Percentiles rank a stretch among this genome's conserved stretches.
These are phyloP conservation scores for Conistra vaccinii DNA, from an alignment of 2,888 invertebrate species.

Conservation along the genomic window DNA sequence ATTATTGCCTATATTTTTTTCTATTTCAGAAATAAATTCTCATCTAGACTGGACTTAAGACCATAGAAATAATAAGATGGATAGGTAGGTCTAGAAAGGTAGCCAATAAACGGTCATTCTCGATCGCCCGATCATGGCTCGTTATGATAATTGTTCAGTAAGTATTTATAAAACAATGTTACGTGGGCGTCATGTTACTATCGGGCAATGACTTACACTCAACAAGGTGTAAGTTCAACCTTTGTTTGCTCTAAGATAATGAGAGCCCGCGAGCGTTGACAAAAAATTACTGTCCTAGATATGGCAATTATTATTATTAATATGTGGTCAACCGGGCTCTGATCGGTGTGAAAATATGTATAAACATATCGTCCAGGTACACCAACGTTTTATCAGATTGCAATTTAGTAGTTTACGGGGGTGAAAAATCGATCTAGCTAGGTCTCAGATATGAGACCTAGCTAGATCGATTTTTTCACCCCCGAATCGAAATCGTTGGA, in stretches of 20 bases:
- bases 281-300: slow-evolving; percentile 38
- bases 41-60: background rate
- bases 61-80: background rate
- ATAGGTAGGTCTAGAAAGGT: background rate
- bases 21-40: too few relatives aligned
- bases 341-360: too few relatives aligned
- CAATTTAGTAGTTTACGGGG: too few relatives aligned
- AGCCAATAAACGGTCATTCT: slow-evolving; percentile 12
- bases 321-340: too few relatives aligned
- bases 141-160: slow-evolving; percentile 36
- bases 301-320: too few relatives aligned
- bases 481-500: too few relatives aligned
- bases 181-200: slow-evolving; percentile 56
- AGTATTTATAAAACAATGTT: slow-evolving; percentile 53
- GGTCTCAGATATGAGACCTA: too few relatives aligned
- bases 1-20: background rate
- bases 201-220: slow-evolving; percentile 72
- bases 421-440: too few relatives aligned
- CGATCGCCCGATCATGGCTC: background rate
- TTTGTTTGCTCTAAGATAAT: slow-evolving; percentile 70
- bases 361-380: too few relatives aligned
- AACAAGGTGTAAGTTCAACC: slow-evolving; percentile 64
- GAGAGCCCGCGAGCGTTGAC: slow-evolving; percentile 11
- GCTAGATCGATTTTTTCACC: too few relatives aligned
- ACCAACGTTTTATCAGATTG: too few relatives aligned